Conservation (phyloP, 2,888 invertebrate species). For the Hedya salicella region DNA sequence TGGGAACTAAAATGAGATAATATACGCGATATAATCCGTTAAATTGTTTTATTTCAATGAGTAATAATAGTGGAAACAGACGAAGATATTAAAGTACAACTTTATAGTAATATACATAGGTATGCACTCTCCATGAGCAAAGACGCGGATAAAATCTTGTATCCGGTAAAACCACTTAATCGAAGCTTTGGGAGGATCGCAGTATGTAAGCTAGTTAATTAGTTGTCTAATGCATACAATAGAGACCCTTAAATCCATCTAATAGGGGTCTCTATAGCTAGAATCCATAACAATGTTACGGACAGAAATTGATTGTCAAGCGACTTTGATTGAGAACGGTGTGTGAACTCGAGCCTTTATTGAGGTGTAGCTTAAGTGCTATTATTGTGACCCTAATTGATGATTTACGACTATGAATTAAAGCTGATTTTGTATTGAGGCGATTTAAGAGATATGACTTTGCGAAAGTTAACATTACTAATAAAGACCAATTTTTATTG, state of each 20-base stretch:
- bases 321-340: constrained; percentile 37
- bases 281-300: not conserved
- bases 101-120: no score
- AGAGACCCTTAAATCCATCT: not conserved
- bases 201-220: constrained; percentile 19
- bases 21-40: no score
- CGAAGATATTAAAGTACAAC: no score
- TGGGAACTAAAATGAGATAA: no score
- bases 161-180: constrained; percentile 19
- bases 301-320: constrained; percentile 41
- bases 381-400: not conserved
- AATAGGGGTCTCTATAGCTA: constrained; percentile 13
- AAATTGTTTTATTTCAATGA: no score
- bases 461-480: no score
- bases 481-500: no score
- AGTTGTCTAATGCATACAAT: not conserved
- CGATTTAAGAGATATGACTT: no score
- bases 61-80: no score
- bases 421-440: not conserved
- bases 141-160: not conserved
- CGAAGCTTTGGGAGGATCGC: constrained; percentile 15
- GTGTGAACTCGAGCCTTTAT: constrained; percentile 16
- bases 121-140: not conserved
- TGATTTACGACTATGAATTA: not conserved
- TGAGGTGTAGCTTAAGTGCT: not conserved